Base-by-base conservation (phyloP, 64 coral and sea anemone species). In the Montipora capricornis region DNA sequence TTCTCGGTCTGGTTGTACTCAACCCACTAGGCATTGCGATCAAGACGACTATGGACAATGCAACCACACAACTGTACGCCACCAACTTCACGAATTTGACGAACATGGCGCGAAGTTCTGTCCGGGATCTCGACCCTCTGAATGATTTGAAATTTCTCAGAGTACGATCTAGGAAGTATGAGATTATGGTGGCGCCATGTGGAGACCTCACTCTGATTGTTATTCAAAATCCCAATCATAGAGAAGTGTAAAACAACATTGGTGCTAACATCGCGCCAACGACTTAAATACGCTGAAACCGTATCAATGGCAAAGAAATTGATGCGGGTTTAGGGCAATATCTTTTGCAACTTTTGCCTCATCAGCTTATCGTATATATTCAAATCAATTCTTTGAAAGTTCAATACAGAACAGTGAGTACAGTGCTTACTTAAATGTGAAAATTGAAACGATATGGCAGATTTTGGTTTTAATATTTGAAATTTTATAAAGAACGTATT, bases 91-190 rank as follows among this genome's bases (percentile, higher is more conserved):
- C 75, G 17, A 44, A 74, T 14, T 73, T 97, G 17, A 73, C 92
- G 1, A 80, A 37, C 12, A 88, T 97, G 77, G 95, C 95, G 16
- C 83, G 92, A 26, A 94, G 92, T 83, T 82, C 88, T 12, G 80
- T 97, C 29, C 79, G 95, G 46, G 95, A 97, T 84, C 89, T 97
- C 9, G 95, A 97, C 69, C 95, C 95, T 8, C 82, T 94, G 11
- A 88, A 97, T 47, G 95, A 94, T 64, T 76, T 97, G 66, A 97
- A 97, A 49, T 97, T 97, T 64, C 88, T 97, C 9, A 88, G 95
- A 0, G 71, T 97, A 15, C 92, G 95, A 49, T 97, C 95, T 37
- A 83, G 93, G 12, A 97, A 97, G 74, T 79, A 87, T 19, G 95
- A 97, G 68, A 97, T 97, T 12, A 93, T 97, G 91, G 85, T 97